Evolutionary conservation across 2,113 vertebrate genomes (phyloP).

Genomic region (Nannobrachium achirus): DNA sequence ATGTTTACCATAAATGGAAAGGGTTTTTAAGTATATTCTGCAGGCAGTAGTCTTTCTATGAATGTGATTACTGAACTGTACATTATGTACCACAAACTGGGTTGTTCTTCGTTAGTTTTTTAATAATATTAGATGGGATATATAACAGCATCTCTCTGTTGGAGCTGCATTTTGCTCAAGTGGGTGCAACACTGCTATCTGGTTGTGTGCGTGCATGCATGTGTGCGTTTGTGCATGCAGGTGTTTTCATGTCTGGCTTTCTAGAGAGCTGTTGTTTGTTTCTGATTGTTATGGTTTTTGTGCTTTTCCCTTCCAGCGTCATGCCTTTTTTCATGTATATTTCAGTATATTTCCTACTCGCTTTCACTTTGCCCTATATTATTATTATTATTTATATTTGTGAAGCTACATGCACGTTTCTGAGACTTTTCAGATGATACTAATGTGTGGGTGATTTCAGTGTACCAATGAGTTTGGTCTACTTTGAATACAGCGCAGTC

Average conservation of each 20-base stretch:
- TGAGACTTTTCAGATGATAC: not conserved
- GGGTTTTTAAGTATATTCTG: too few species aligned
- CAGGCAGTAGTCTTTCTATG: too few species aligned
- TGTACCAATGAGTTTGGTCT: not conserved
- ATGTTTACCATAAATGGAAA: too few species aligned
- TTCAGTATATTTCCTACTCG: conserved; percentile 1
- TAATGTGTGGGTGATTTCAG: not conserved
- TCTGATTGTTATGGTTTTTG: conserved; percentile 37
- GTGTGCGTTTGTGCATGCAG: not conserved
- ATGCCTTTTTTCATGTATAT: conserved; percentile 24
- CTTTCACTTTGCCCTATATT: too few species aligned
- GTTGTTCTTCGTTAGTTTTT: too few species aligned
- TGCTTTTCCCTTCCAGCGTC: conserved; percentile 3
- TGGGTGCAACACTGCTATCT: conserved; percentile 27
- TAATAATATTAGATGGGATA: not conserved
- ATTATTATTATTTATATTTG: not conserved
- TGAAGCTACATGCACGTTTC: not conserved
- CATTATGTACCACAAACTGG: not conserved
- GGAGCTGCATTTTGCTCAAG: conserved; percentile 14
- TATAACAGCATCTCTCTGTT: conserved; percentile 17
- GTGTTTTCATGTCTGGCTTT: conserved; percentile 19
- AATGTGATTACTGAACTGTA: not conserved
- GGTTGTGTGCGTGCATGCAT: conserved; percentile 13
- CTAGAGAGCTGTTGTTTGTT: conserved; percentile 9
- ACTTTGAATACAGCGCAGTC: not conserved